Percentiles rank a stretch among this genome's conserved stretches.
phyloP scores from a whole-genome alignment of 2,797 vertebrate species.

The Pampus argenteus region DNA sequence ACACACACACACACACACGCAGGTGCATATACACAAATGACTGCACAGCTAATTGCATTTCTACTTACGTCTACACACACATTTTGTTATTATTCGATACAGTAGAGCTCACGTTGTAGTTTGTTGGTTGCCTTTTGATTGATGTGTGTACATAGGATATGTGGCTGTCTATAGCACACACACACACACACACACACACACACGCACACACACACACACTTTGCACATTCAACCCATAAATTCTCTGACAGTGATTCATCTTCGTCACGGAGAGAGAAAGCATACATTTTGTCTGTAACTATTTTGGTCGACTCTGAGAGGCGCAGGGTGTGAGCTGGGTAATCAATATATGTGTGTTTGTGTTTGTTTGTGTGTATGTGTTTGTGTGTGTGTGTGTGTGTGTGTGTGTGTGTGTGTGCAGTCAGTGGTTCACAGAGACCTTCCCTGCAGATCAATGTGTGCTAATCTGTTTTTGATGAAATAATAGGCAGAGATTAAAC shows the following conservation, averaged over 20 bases:
- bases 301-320: slow-evolving; percentile 8
- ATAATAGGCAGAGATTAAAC: not conserved
- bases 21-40: slow-evolving; percentile 15
- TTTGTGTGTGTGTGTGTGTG: not conserved
- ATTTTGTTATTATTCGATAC: too few relatives aligned
- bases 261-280: slow-evolving; percentile 10
- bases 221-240: slow-evolving; percentile 23
- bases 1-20: slow-evolving; percentile 21
- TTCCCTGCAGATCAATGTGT: slow-evolving; percentile 18
- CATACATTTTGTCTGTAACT: slow-evolving; percentile 6
- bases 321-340: not conserved
- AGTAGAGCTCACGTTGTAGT: not conserved
- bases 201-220: slow-evolving; percentile 13
- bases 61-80: not conserved
- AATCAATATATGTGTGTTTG: slow-evolving; percentile 26
- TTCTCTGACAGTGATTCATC: slow-evolving; percentile 22
- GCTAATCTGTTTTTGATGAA: slow-evolving; percentile 42
- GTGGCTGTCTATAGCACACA: not conserved
- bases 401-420: not conserved
- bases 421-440: not conserved
- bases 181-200: slow-evolving; percentile 18
- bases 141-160: too few relatives aligned
- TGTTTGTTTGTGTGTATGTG: slow-evolving; percentile 13
- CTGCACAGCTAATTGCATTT: not conserved
- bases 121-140: not conserved